Evolutionary conservation across 2,888 invertebrate genomes (phyloP).

Genomic region (Synergus itoensis): DNA sequence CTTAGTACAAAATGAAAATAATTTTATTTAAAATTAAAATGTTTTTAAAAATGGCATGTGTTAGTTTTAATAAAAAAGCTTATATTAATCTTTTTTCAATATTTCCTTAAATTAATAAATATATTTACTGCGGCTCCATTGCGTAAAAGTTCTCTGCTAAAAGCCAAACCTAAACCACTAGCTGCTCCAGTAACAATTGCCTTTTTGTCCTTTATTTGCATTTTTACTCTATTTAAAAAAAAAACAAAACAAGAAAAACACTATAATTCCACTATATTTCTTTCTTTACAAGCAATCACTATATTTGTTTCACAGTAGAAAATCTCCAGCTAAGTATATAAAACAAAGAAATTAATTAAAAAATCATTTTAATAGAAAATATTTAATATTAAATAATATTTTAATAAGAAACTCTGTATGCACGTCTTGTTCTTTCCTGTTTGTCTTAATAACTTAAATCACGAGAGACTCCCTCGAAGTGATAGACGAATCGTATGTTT

Average conservation of each 20-base stretch:
- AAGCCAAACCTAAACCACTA: slow-evolving; percentile 66
- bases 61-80: too few relatives aligned
- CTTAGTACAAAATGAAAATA: neutral
- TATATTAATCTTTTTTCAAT: neutral
- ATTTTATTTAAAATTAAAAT: too few relatives aligned
- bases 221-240: slow-evolving; percentile 44
- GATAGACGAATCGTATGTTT: slow-evolving; percentile 33
- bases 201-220: slow-evolving; percentile 75
- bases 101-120: neutral
- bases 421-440: neutral
- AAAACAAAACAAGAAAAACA: neutral
- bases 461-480: slow-evolving; percentile 28
- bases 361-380: neutral
- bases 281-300: neutral
- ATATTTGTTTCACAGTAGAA: neutral
- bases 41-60: too few relatives aligned
- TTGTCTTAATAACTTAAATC: slow-evolving; percentile 6
- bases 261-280: neutral
- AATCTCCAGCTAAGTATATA: too few relatives aligned
- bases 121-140: slow-evolving; percentile 70
- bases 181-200: slow-evolving; percentile 71
- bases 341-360: neutral
- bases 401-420: neutral
- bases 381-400: neutral
- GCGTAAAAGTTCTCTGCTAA: slow-evolving; percentile 69